phyloP scores from a whole-genome alignment of 1,140 invertebrate species.

The Nymphalis io region DNA sequence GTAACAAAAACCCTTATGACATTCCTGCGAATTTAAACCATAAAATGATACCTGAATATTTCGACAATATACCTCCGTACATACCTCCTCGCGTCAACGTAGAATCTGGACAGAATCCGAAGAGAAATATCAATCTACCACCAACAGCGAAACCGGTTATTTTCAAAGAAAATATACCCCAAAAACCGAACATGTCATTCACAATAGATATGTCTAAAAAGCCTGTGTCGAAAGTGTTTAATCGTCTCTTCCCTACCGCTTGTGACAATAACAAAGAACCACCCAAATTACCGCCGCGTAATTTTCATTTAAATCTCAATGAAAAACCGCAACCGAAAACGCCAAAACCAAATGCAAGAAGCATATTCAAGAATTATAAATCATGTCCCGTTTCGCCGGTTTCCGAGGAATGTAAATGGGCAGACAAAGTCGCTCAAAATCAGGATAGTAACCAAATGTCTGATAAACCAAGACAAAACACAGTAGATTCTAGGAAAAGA shows the following conservation, averaged over 20 bases:
- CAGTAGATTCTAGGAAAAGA: conserved; percentile 69
- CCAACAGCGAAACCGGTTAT: conserved; percentile 51
- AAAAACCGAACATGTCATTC: conserved; percentile 62
- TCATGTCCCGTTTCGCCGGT: conserved; percentile 86
- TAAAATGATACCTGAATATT: conserved; percentile 68
- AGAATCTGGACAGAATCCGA: conserved; percentile 33
- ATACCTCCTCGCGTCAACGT: conserved; percentile 47
- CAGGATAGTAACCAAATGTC: conserved; percentile 38
- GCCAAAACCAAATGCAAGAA: conserved; percentile 77
- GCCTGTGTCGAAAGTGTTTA: conserved; percentile 74
- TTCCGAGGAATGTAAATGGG: conserved; percentile 85
- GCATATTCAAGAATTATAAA: conserved; percentile 85
- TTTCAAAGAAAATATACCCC: conserved; percentile 56
- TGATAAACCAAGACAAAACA: conserved; percentile 44
- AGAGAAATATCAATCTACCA: conserved; percentile 50
- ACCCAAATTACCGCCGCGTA: conserved; percentile 60
- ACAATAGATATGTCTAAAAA: conserved; percentile 70
- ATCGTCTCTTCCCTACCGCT: conserved; percentile 67
- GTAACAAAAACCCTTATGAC: conserved; percentile 78
- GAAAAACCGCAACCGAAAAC: conserved; percentile 65
- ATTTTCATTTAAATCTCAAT: conserved; percentile 73
- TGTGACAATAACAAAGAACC: conserved; percentile 52
- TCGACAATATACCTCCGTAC: conserved; percentile 51
- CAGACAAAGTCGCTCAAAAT: conserved; percentile 72
- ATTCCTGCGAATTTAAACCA: conserved; percentile 78